Evolutionary conservation across 2,113 vertebrate species (phyloP), one percentile per base, ranked within the genome.

Genomic region (Chlorodrepanis virens): DNA sequence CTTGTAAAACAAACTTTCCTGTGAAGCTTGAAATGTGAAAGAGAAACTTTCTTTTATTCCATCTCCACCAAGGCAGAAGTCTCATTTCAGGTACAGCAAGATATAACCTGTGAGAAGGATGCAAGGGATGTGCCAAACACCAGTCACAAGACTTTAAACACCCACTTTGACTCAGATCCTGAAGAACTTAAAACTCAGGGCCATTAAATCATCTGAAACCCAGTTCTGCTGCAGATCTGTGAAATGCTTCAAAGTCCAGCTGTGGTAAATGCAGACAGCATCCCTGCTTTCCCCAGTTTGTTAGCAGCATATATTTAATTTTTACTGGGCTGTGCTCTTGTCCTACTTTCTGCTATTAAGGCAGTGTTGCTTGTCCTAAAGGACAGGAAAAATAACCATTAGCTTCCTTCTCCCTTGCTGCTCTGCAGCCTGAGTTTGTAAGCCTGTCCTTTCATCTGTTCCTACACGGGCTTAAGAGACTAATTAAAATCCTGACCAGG

Each of bases 401-500:
- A 77, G 54, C 68, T 88, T 88, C 80, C 50, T 86, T 69, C 35
- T 91, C 33, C 82, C 71, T 95, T 75, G 59, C 64, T 85, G 49
- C 27, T 74, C 50, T 45, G 59, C 45, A 90, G 85, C 68, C 63
- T 45, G 22, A 44, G n/a, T 83, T 80, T 92, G 79, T 68, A 80
- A 69, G 53, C 50, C 54, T 80, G 63, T 81, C 75, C 91, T 96
- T 96, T 93, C 78, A 94, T 95, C 90, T 91, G 21, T 23, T 80
- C 85, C 75, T 59, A 78, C 44, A 35, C 12, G 33, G 63, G 54
- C 87, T 71, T 77, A 77, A 52, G 89, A 96, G 93, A 91, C 93
- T 89, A 96, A 97, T 97, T 90, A 91, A 93, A 85, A 84, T 42
- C 56, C 65, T 28, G 60, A 78, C 68, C 75, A 81, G 53, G 60